A percentile compares a stretch with the other conserved stretches of the same genome.
Conservation (phyloP, 2,113 vertebrate genomes). For the Entosphenus tridentatus region DNA sequence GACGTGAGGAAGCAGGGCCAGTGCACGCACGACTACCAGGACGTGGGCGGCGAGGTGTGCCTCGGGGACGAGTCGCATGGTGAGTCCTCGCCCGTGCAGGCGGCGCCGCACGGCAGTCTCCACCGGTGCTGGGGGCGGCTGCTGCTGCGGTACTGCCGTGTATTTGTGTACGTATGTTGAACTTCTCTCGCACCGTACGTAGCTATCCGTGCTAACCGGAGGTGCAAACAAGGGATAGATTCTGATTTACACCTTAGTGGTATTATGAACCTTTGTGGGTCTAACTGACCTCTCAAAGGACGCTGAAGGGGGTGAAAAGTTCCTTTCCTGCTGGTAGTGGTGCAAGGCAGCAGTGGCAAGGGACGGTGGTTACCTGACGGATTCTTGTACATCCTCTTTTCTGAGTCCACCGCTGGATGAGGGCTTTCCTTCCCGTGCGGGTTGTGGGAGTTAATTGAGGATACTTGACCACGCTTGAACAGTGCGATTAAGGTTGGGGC, state of each 20-base stretch:
- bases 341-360: too few species aligned
- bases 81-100: not conserved
- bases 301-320: too few species aligned
- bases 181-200: not conserved
- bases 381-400: too few species aligned
- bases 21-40: not conserved
- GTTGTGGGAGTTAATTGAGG: too few species aligned
- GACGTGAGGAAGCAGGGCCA: not conserved
- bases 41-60: conserved; percentile 2
- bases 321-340: too few species aligned
- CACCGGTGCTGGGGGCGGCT: not conserved
- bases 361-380: too few species aligned
- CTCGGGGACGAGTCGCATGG: not conserved
- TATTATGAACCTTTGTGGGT: not conserved
- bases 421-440: too few species aligned
- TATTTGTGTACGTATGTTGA: not conserved
- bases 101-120: too few species aligned
- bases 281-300: too few species aligned
- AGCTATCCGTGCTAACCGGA: not conserved
- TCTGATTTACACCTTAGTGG: not conserved
- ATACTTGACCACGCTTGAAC: too few species aligned
- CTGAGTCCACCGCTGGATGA: too few species aligned
- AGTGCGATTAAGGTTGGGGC: too few species aligned
- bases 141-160: not conserved
- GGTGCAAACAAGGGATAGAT: not conserved